Conservation (phyloP, 2,113 vertebrate species). For the Haemorhous mexicanus region DNA sequence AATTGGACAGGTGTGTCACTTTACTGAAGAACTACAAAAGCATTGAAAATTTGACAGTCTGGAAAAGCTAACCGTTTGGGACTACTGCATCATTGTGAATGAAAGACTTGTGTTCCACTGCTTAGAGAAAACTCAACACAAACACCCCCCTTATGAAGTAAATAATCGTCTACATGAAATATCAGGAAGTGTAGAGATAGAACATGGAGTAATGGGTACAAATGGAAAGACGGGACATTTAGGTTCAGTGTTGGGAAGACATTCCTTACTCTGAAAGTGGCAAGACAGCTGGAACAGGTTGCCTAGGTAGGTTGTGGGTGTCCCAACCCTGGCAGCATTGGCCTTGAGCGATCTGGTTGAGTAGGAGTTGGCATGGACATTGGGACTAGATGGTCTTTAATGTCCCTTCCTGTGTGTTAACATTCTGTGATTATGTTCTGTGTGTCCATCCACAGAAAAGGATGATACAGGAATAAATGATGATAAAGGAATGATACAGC, state of each 20-base stretch:
- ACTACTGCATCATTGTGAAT: background rate
- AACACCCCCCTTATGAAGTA: accelerated
- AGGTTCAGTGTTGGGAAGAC: background rate
- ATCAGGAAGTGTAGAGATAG: background rate
- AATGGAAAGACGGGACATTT: background rate
- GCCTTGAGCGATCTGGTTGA: background rate
- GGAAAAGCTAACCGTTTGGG: background rate
- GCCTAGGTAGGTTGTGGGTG: background rate
- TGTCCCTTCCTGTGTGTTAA: background rate
- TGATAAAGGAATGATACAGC: background rate
- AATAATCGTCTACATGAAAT: background rate
- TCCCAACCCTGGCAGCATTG: background rate
- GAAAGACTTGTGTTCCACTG: background rate
- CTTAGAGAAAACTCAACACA: background rate
- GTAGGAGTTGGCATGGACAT: background rate
- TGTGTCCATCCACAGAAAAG: background rate
- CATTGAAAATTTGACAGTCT: background rate
- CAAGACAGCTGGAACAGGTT: background rate
- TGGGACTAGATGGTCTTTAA: background rate
- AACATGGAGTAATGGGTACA: background rate
- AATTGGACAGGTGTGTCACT: background rate
- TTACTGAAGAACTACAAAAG: background rate
- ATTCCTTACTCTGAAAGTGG: background rate
- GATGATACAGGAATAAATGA: too few species aligned
- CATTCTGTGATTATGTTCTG: background rate